These are phyloP conservation scores for Cynoglossus semilaevis DNA, from an alignment of 2,113 vertebrate species.

Conservation along the genomic window DNA sequence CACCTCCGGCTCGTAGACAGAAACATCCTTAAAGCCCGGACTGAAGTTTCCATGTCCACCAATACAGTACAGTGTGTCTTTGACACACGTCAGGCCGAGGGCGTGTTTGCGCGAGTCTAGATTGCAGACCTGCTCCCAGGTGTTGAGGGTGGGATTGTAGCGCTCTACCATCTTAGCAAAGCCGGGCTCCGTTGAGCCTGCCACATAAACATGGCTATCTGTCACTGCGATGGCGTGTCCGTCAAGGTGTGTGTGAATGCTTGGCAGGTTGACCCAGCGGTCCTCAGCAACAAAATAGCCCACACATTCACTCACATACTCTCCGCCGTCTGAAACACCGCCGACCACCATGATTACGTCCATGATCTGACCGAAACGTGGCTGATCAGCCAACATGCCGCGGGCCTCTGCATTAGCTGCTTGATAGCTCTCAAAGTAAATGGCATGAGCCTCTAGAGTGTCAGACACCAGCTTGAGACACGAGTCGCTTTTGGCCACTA, in stretches of 20 bases:
- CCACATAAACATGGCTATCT: constrained; percentile 88
- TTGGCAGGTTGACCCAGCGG: constrained; percentile 92
- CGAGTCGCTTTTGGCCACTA: constrained; percentile 79
- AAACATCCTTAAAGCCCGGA: constrained; percentile 93
- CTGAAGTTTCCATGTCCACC: constrained; percentile 95
- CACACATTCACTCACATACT: constrained; percentile 94
- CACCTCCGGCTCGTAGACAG: constrained; percentile 85
- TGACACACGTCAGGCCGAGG: constrained; percentile 88
- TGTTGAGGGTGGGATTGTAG: constrained; percentile 88
- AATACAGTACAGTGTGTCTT: constrained; percentile 87
- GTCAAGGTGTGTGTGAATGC: constrained; percentile 93
- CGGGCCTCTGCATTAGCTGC: constrained; percentile 77
- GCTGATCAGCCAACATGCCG: constrained; percentile 70
- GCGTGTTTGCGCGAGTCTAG: constrained; percentile 90
- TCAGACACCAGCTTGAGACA: constrained; percentile 84
- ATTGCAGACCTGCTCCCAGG: constrained; percentile 90
- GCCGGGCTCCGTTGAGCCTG: constrained; percentile 94
- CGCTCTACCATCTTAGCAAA: constrained; percentile 93
- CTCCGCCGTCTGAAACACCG: constrained; percentile 91
- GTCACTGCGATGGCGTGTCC: constrained; percentile 89
- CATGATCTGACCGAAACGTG: constrained; percentile 94
- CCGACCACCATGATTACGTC: constrained; percentile 98
- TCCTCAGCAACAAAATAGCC: constrained; percentile 95
- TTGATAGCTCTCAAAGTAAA: constrained; percentile 84
- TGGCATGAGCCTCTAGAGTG: constrained; percentile 87